Base-by-base conservation (phyloP, 2,113 vertebrate species). In the Perognathus longimembris region DNA sequence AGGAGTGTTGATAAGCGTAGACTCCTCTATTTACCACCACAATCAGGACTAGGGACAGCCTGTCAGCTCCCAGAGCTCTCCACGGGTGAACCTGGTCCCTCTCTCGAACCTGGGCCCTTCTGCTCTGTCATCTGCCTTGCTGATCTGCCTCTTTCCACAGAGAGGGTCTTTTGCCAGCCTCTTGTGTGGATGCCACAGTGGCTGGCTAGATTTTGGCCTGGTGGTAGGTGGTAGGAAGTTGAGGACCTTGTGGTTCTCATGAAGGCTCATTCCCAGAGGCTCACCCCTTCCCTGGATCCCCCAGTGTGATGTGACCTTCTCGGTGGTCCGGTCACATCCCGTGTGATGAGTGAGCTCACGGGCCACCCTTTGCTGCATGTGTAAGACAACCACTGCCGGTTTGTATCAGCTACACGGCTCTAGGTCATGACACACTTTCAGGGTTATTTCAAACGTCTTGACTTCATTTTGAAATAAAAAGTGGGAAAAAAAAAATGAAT, bases 41-140 rank as follows among this genome's bases (percentile, higher is more conserved):
- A 71, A 4, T 34, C 69, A 28, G 40, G 45, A 45, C 14, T 4
- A 63, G 22, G 30, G 40, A 22, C 22, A 8, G 79, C 32, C 26
- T 21, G 18, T 32, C 1, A n/a, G 7, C 21, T 15, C 28, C 6
- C 6, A 50, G 32, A 28, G 3, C 1, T 2, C 1, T 5, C 11
- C 34, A n/a, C n/a, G 45, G 11, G 45, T 36, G 30, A 32, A 21
- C 45, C 54, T 78, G 59, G 26, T 45, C 2, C 2, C 2, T n/a
- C 5, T 10, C 1, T 38, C 7, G 34, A 22, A 2, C 30, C 32
- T 71, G 26, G 6, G n/a, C 59, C 7, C 38, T 18, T 4, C 28
- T 32, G 42, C 5, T 66, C 17, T 90, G 28, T 76, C 71, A 10
- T 63, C 21, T 28, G 32, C 4, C 10, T 17, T 38, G 1, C 18